Conservation (phyloP, 2,113 vertebrate genomes). For the Murina feae region DNA sequence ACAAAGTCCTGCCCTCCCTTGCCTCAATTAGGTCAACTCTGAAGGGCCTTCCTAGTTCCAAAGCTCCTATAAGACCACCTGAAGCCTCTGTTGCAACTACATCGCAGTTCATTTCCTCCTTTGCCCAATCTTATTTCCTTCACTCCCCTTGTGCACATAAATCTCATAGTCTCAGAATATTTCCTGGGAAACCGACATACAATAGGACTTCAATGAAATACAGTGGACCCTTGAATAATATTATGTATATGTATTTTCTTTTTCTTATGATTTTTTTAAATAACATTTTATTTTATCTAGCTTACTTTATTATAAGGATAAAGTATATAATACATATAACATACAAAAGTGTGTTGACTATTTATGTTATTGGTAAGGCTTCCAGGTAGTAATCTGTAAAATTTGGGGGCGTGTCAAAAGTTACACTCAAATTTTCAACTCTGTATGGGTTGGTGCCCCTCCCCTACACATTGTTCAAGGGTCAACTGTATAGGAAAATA, state of each 20-base stretch:
- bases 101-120: neutral
- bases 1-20: neutral
- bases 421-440: neutral
- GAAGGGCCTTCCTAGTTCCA: neutral
- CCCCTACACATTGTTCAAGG: neutral
- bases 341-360: neutral
- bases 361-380: too few relatives aligned
- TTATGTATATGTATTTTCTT: neutral
- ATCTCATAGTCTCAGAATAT: neutral
- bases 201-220: neutral
- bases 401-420: neutral
- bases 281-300: neutral
- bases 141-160: neutral
- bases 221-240: neutral
- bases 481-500: neutral
- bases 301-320: neutral
- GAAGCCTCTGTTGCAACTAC: neutral
- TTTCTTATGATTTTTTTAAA: neutral
- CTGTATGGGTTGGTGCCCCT: neutral
- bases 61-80: neutral
- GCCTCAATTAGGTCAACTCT: neutral
- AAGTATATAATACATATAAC: neutral
- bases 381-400: too few relatives aligned
- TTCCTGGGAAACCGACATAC: neutral
- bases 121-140: neutral